Conservation (phyloP, 2,113 vertebrate species). For the Otis tarda region DNA sequence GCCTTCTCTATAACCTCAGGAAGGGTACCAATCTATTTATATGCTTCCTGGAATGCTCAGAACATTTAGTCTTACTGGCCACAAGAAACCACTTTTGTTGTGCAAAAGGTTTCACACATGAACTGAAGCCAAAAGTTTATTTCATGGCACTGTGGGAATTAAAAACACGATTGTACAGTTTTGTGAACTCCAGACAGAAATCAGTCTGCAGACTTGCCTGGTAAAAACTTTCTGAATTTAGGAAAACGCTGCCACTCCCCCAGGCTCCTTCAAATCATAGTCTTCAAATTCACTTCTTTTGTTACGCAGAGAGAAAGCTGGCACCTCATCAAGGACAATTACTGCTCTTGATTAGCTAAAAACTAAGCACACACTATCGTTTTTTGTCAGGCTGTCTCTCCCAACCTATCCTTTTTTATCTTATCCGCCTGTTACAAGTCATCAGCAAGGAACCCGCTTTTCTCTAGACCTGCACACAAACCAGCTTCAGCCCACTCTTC, state of each 20-base stretch:
- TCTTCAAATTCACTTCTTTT: background rate
- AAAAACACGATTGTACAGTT: background rate
- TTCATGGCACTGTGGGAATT: constrained; percentile 2
- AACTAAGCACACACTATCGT: background rate
- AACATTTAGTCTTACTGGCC: constrained; percentile 31
- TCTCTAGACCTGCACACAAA: background rate
- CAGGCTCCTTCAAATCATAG: background rate
- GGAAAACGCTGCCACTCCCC: background rate
- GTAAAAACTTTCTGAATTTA: background rate
- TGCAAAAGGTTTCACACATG: constrained; percentile 40
- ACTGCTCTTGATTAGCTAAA: background rate
- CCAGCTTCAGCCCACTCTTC: background rate
- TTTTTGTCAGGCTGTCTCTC: background rate
- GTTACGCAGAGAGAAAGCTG: background rate
- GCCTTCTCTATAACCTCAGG: background rate
- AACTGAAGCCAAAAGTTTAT: background rate
- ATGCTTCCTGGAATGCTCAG: constrained; percentile 35
- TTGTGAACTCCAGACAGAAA: constrained; percentile 7
- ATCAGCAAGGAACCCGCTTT: background rate
- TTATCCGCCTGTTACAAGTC: background rate
- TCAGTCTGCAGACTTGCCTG: background rate
- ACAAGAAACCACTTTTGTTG: constrained; percentile 28
- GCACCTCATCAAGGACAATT: background rate
- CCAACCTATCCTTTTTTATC: background rate
- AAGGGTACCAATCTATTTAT: constrained; percentile 22